Base-by-base conservation (phyloP, 2,797 vertebrate species). In the Leptodactylus fallax region DNA sequence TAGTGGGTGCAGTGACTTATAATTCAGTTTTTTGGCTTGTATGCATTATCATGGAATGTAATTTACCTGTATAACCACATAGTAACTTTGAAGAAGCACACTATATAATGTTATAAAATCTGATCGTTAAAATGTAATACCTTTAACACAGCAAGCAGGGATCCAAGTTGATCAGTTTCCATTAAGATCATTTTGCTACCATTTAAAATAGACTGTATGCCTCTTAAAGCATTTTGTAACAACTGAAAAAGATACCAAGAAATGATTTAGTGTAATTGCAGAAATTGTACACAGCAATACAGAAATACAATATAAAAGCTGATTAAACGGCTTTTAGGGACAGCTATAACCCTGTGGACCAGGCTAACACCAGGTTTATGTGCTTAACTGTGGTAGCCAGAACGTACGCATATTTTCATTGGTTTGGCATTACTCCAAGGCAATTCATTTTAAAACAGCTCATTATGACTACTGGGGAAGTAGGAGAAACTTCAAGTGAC, bases 131-230 rank as follows among this genome's bases (percentile, higher is more conserved):
- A 82, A 51, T 72, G 16, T 55, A 77, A 90, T 90, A 99, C 98
- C 97, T 99, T 99, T 16, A 99, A 91, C 4, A 96, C 95, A 60
- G 98, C 98, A 81, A 99, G 94, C 47, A 98, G 94, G 56, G 96
- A 95, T 27, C 98, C 97, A 27, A 97, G 95, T 80, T 97, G 96
- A 85, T 99, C 97, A 0, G 93, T 94, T 1, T 95, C 95, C 10
- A 94, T 92, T 63, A 97, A 93, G 77, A 96, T 98, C 96, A 97
- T 98, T 92, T 97, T 99, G 16, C 96, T 97, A 12, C 96, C 95
- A 0, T 97, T 98, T n/a, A 99, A 94, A 90, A 97, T 97, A 0
- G 93, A 97, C 90, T 99, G 98, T 86, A 98, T 93, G 16, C 98
- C 98, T 92, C 97, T 99, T 90, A 99, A 92, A 3, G 98, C 96